Evolutionary conservation across 2,888 invertebrate species (phyloP).

Genomic region (Drosophila neutralis): DNA sequence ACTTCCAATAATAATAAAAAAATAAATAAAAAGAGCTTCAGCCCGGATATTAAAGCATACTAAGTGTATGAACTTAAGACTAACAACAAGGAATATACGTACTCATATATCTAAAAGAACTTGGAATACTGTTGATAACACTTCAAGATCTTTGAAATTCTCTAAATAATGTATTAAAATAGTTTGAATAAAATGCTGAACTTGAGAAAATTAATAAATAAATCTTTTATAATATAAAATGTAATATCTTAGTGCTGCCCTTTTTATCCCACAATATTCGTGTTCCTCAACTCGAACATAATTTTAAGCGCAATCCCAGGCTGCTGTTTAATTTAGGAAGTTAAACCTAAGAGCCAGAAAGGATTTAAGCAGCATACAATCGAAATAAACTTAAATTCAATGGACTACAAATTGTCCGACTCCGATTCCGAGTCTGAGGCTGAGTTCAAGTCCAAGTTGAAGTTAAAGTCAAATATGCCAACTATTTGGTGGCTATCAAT

Average conservation of each 20-base stretch:
- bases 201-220: accelerated
- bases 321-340: not conserved
- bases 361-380: slow-evolving; percentile 5
- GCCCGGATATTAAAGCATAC: not conserved
- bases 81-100: not conserved
- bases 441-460: slow-evolving; percentile 19
- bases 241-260: not conserved
- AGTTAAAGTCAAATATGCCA: slow-evolving; percentile 63
- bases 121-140: not conserved
- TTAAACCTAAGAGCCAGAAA: not conserved
- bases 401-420: slow-evolving; percentile 52
- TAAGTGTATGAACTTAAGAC: not conserved
- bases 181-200: not conserved
- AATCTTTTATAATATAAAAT: no score
- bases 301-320: not conserved
- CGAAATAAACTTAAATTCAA: slow-evolving; percentile 32
- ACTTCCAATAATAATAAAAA: no score
- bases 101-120: not conserved
- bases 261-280: not conserved
- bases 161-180: not conserved
- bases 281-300: not conserved
- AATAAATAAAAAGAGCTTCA: no score
- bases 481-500: slow-evolving; percentile 75
- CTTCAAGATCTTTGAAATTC: not conserved
- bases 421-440: not conserved